Conservation (phyloP, 2,888 invertebrate species). For the Ornithoptera priamus region DNA sequence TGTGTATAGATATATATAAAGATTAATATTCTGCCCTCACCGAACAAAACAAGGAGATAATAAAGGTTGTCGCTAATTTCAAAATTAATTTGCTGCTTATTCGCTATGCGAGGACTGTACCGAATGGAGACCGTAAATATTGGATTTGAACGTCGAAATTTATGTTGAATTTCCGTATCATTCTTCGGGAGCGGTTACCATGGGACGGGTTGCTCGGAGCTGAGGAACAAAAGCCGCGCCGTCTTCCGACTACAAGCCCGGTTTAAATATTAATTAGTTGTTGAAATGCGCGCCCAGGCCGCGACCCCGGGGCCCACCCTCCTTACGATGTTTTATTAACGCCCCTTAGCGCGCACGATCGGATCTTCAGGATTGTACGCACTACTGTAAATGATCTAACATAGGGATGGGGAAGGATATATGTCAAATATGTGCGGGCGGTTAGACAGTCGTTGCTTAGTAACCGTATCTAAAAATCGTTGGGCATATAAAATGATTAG, state of each 20-base stretch:
- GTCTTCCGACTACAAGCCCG: constrained; percentile 16
- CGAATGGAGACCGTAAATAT: constrained; percentile 13
- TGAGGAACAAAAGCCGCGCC: constrained; percentile 14
- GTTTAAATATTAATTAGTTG: constrained; percentile 56
- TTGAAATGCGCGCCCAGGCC: constrained; percentile 35
- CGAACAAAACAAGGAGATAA: too few relatives aligned
- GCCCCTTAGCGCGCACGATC: constrained; percentile 29
- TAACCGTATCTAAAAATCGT: too few relatives aligned
- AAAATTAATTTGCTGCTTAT: not conserved
- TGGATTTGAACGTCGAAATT: constrained; percentile 7
- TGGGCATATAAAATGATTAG: too few relatives aligned
- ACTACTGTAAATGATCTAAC: not conserved
- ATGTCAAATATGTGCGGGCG: too few relatives aligned
- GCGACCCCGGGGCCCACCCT: constrained; percentile 37
- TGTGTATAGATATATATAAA: too few relatives aligned
- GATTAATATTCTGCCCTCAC: too few relatives aligned
- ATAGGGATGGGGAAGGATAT: too few relatives aligned
- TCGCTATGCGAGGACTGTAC: constrained; percentile 1
- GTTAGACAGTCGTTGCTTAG: too few relatives aligned
- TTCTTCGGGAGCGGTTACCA: constrained; percentile 11
- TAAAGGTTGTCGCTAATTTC: not conserved
- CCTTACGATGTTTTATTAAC: constrained; percentile 53
- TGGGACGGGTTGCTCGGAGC: constrained; percentile 13
- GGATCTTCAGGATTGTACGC: constrained; percentile 4
- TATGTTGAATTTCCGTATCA: constrained; percentile 18